phyloP scores from a whole-genome alignment of 2,113 vertebrate genomes.

The Aramus guarauna region DNA sequence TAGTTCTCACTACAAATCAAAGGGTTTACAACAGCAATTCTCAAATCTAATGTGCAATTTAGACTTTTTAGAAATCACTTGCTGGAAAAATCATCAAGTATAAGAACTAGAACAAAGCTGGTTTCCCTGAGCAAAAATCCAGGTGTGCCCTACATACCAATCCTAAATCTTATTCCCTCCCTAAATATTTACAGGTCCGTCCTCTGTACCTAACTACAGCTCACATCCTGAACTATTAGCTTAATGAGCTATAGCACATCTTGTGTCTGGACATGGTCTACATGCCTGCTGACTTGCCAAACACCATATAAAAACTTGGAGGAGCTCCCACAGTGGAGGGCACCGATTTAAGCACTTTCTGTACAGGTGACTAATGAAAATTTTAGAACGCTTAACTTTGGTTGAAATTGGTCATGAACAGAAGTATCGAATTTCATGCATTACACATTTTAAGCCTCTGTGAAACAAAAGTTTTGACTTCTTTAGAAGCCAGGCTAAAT shows the following conservation, averaged over 20 bases:
- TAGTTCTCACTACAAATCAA: neutral
- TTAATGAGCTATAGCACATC: neutral
- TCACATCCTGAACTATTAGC: neutral
- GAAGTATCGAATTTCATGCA: neutral
- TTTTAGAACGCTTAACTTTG: neutral
- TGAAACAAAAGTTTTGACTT: neutral
- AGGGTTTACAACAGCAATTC: neutral
- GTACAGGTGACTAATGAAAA: neutral
- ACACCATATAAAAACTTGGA: neutral
- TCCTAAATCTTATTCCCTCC: neutral
- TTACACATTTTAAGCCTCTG: neutral
- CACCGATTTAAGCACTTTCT: neutral
- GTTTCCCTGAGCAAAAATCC: neutral
- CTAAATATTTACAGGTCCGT: neutral
- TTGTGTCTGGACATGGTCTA: neutral
- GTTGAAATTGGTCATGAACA: neutral
- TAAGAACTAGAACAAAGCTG: neutral
- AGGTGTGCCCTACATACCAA: neutral
- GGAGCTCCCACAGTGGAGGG: neutral
- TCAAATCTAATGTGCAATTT: neutral
- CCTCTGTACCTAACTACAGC: neutral
- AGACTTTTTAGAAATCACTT: neutral
- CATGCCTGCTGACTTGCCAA: neutral
- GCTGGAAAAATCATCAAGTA: neutral
- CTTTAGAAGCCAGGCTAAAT: neutral